phyloP scores from a whole-genome alignment of 2,888 invertebrate genomes.

The Heteropelma amictum region DNA sequence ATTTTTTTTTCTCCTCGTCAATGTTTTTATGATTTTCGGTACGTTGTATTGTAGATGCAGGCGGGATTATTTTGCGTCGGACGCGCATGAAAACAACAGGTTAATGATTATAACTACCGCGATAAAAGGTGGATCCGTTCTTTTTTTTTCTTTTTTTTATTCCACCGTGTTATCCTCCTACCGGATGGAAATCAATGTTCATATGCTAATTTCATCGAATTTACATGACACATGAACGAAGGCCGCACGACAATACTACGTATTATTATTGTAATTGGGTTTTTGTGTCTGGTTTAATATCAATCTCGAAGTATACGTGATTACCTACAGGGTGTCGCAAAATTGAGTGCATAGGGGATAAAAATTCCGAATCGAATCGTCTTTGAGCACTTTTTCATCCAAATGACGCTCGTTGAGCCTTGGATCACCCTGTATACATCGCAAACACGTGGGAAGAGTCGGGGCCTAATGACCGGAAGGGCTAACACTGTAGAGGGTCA shows the following conservation, averaged over 20 bases:
- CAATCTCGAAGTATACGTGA: constrained; percentile 40
- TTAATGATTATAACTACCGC: constrained; percentile 44
- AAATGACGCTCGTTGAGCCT: too few relatives aligned
- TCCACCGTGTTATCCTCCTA: constrained; percentile 21
- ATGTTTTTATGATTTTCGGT: not conserved
- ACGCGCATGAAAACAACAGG: constrained; percentile 3
- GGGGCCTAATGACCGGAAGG: constrained; percentile 73
- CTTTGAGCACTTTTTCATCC: too few relatives aligned
- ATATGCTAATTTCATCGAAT: constrained; percentile 68
- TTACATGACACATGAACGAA: constrained; percentile 60
- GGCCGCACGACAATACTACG: constrained; percentile 40
- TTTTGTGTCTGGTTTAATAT: constrained; percentile 55
- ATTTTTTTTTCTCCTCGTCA: not conserved
- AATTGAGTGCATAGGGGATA: too few relatives aligned
- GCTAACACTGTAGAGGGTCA: constrained; percentile 53
- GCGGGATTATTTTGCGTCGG: too few relatives aligned
- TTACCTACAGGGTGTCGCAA: constrained; percentile 6
- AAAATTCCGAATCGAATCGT: too few relatives aligned
- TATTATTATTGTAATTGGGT: constrained; percentile 62
- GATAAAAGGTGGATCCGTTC: constrained; percentile 16
- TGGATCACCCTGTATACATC: too few relatives aligned
- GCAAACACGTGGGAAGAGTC: constrained; percentile 16
- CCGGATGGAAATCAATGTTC: constrained; percentile 73
- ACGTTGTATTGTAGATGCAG: not conserved
- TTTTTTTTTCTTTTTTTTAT: constrained; percentile 53